A percentile compares a stretch with the other conserved stretches of the same genome.
These are phyloP conservation scores for Embidobia sp. DNA, from an alignment of 2,888 invertebrate species.

Conservation along the genomic window DNA sequence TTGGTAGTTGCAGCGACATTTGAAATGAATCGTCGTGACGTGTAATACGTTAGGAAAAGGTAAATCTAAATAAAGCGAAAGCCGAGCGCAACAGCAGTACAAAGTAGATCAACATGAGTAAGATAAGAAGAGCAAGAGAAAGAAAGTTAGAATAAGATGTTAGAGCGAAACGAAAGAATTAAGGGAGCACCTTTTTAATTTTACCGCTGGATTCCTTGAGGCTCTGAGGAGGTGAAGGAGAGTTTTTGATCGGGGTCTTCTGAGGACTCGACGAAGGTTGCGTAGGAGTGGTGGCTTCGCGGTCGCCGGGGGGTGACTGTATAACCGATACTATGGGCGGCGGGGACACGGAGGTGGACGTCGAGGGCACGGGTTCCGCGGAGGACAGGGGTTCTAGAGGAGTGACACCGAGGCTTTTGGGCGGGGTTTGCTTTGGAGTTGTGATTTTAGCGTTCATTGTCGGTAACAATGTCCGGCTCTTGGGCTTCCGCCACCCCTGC, in stretches of 20 bases:
- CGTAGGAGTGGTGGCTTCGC: conserved; percentile 76
- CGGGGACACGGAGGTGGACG: conserved; percentile 73
- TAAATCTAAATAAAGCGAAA: conserved; percentile 20
- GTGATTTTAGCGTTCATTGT: conserved; percentile 82
- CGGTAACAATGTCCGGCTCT: conserved; percentile 89
- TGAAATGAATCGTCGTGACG: too few relatives aligned
- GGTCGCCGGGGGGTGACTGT: conserved; percentile 75
- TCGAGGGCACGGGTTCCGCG: conserved; percentile 78
- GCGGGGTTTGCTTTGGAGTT: conserved; percentile 83
- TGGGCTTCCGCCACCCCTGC: conserved; percentile 91
- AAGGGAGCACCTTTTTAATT: conserved; percentile 81
- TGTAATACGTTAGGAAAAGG: too few relatives aligned
- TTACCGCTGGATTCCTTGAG: conserved; percentile 81
- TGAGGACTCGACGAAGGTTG: conserved; percentile 78
- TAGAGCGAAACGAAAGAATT: conserved; percentile 54
- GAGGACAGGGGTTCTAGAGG: conserved; percentile 78
- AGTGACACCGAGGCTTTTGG: conserved; percentile 78
- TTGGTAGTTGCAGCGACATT: too few relatives aligned
- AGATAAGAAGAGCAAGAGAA: conserved; percentile 10
- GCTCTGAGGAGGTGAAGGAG: conserved; percentile 80
- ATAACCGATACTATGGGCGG: conserved; percentile 76
- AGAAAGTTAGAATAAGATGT: conserved; percentile 18
- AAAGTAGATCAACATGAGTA: conserved; percentile 37
- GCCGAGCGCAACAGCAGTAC: conserved; percentile 30
- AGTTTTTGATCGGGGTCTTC: conserved; percentile 80